A percentile compares a stretch with the other conserved stretches of the same genome.
Conservation (phyloP, 2,797 vertebrate species). For the Lerista edwardsae region DNA sequence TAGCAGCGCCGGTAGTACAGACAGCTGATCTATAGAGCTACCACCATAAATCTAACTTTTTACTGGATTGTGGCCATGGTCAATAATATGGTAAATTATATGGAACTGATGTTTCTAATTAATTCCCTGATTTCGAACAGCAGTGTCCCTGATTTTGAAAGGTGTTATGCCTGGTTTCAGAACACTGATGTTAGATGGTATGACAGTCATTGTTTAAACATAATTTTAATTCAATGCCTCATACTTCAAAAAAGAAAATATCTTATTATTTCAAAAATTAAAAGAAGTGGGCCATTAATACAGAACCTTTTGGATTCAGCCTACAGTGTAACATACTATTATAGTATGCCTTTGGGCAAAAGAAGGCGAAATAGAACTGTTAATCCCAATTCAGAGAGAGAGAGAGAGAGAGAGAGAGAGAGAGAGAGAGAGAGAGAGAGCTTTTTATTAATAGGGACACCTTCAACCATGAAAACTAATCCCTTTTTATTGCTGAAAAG, state of each 20-base stretch:
- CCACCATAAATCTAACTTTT: neutral
- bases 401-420: neutral
- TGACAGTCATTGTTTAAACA: neutral
- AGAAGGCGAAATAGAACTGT: conserved; percentile 20
- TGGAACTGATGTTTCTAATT: neutral
- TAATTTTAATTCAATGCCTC: conserved; percentile 22
- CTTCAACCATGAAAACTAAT: conserved; percentile 44
- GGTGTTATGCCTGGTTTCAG: conserved; percentile 5
- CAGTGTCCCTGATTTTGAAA: neutral
- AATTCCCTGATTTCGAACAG: neutral
- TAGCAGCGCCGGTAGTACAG: neutral
- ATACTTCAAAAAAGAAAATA: conserved; percentile 3
- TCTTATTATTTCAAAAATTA: conserved; percentile 35
- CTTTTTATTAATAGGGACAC: conserved; percentile 13
- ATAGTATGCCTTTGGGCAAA: conserved; percentile 6
- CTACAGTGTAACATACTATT: conserved; percentile 28
- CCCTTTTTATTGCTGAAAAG: conserved; percentile 24
- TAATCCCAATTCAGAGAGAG: neutral
- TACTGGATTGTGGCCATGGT: neutral
- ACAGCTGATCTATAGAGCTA: neutral
- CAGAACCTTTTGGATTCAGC: conserved; percentile 19
- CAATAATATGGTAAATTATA: neutral
- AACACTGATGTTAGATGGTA: neutral
- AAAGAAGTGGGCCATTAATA: conserved; percentile 38
- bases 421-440: too few species aligned